Percentiles rank a stretch among this genome's conserved stretches.
These are phyloP conservation scores for Semnornis frantzii DNA, from an alignment of 2,113 vertebrate genomes.

Conservation along the genomic window DNA sequence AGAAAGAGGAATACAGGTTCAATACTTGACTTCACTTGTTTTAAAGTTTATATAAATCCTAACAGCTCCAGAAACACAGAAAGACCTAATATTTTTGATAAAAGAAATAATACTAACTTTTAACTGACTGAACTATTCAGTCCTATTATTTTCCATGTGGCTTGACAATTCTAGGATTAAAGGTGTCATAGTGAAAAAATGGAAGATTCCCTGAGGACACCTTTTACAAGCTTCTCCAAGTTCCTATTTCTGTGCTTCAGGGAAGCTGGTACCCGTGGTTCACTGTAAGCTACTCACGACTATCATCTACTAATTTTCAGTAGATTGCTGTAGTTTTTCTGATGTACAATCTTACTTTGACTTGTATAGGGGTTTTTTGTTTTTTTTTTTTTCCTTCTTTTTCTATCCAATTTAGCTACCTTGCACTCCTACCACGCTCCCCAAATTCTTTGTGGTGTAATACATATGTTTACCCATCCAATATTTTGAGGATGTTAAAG, in stretches of 20 bases:
- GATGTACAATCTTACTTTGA: conserved; percentile 62
- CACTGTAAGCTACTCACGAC: conserved; percentile 64
- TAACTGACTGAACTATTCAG: conserved; percentile 56
- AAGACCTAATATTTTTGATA: conserved; percentile 66
- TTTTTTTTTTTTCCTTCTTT: background rate
- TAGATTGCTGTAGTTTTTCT: conserved; percentile 65
- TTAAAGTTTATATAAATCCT: conserved; percentile 52
- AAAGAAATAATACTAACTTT: conserved; percentile 72
- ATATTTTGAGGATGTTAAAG: conserved; percentile 33
- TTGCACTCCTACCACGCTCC: conserved; percentile 1
- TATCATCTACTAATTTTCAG: conserved; percentile 70
- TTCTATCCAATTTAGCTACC: conserved; percentile 50
- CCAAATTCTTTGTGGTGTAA: conserved; percentile 44
- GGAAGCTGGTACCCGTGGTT: conserved; percentile 61
- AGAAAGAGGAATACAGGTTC: conserved; percentile 28
- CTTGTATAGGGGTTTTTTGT: background rate
- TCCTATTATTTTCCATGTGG: conserved; percentile 76
- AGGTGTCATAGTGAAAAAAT: conserved; percentile 69
- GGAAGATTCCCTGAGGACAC: conserved; percentile 72
- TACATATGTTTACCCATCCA: conserved; percentile 5
- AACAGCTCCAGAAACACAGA: conserved; percentile 53
- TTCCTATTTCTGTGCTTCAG: conserved; percentile 69
- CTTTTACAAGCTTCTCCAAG: conserved; percentile 70
- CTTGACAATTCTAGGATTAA: conserved; percentile 77
- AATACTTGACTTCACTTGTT: conserved; percentile 56